Conservation (phyloP, 2,113 vertebrate species). For the Cariama cristata region DNA sequence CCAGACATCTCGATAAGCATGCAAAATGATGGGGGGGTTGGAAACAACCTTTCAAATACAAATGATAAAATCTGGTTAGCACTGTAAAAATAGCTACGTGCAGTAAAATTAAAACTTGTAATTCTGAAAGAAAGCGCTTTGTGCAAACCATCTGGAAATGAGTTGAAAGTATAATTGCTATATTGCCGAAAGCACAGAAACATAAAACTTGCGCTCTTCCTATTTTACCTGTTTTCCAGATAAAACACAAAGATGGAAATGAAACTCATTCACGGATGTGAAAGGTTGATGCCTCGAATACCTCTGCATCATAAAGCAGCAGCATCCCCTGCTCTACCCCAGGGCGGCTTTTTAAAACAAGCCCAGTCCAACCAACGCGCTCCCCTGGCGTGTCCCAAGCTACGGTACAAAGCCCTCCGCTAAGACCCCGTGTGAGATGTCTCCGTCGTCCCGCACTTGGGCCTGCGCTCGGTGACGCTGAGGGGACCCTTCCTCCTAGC, state of each 20-base stretch:
- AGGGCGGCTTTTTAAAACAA: not conserved
- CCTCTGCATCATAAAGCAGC: not conserved
- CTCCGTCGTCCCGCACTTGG: not conserved
- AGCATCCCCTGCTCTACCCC: not conserved
- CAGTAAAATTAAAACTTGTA: not conserved
- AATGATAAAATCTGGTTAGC: not conserved
- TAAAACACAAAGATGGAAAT: not conserved
- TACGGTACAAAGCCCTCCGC: not conserved
- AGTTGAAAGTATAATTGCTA: not conserved
- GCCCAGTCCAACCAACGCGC: rapidly evolving
- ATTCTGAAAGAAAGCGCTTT: not conserved
- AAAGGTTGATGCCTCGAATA: not conserved
- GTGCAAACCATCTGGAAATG: not conserved
- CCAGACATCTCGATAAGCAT: not conserved
- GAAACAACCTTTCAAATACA: not conserved
- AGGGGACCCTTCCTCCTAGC: not conserved
- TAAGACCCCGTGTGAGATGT: not conserved
- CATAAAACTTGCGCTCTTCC: not conserved
- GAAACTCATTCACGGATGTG: not conserved
- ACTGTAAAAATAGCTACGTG: not conserved
- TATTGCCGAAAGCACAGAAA: not conserved
- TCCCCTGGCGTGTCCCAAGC: not conserved
- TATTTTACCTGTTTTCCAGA: not conserved
- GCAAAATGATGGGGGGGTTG: not conserved
- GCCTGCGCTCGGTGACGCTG: not conserved